These are phyloP conservation scores for Caenorhabditis macrosperma DNA, from an alignment of 2,888 invertebrate species.

Conservation along the genomic window DNA sequence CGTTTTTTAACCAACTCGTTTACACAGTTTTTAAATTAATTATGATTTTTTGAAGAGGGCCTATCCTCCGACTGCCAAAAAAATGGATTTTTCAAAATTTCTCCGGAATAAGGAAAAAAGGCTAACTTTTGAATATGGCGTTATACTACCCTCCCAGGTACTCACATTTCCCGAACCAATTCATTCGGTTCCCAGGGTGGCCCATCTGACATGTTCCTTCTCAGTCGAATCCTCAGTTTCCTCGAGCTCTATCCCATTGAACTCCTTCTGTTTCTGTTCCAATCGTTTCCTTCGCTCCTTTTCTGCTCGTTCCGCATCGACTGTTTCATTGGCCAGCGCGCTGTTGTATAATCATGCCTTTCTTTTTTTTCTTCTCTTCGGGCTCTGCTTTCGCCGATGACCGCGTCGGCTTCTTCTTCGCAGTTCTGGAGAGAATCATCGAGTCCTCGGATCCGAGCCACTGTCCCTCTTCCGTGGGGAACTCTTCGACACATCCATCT, in stretches of 20 bases:
- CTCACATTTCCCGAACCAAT: too few relatives aligned
- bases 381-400: background rate
- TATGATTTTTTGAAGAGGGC: too few relatives aligned
- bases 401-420: background rate
- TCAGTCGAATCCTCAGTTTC: constrained; percentile 67
- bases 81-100: too few relatives aligned
- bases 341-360: constrained; percentile 82
- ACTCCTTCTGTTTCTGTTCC: constrained; percentile 88
- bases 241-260: constrained; percentile 77
- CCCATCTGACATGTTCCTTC: too few relatives aligned
- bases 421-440: background rate
- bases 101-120: too few relatives aligned
- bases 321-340: constrained; percentile 86
- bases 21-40: too few relatives aligned
- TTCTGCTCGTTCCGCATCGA: constrained; percentile 91
- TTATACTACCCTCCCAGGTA: too few relatives aligned
- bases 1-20: too few relatives aligned
- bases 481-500: too few relatives aligned
- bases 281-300: constrained; percentile 90
- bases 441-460: constrained; percentile 16
- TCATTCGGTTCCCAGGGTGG: too few relatives aligned
- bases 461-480: background rate
- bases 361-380: constrained; percentile 53
- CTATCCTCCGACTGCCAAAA: too few relatives aligned
- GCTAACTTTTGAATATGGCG: too few relatives aligned